phyloP scores from a whole-genome alignment of 2,113 vertebrate genomes.

The Pitta sordida region DNA sequence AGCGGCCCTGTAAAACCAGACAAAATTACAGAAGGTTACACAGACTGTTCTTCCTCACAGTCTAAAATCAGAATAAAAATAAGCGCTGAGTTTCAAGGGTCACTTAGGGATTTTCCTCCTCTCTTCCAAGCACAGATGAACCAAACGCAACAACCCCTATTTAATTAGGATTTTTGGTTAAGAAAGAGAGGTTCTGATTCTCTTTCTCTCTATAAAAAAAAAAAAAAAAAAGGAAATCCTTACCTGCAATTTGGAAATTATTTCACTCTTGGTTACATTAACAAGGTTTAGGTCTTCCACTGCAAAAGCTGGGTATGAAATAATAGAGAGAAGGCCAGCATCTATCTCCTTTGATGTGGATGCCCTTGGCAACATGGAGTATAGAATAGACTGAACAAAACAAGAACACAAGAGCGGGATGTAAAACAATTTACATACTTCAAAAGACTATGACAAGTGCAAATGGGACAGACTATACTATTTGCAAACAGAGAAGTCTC shows the following conservation, averaged over 20 bases:
- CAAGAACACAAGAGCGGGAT: slow-evolving; percentile 13
- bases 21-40: neutral
- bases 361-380: slow-evolving; percentile 95
- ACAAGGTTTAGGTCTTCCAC: slow-evolving; percentile 92
- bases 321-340: slow-evolving; percentile 92
- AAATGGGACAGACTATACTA: neutral
- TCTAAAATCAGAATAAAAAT: neutral
- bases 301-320: slow-evolving; percentile 98
- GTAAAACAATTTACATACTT: neutral
- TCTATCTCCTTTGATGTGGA: slow-evolving; percentile 98
- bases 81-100: neutral
- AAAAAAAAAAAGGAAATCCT: neutral
- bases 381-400: slow-evolving; percentile 88
- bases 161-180: neutral
- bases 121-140: neutral
- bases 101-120: neutral
- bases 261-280: slow-evolving; percentile 92
- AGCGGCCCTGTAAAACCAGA: slow-evolving; percentile 83
- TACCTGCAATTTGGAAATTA: slow-evolving; percentile 94
- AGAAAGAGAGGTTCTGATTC: neutral
- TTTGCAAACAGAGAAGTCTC: neutral
- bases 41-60: neutral
- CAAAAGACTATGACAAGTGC: neutral
- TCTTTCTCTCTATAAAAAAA: neutral
- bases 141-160: neutral